Percentiles rank a stretch among this genome's conserved stretches.
These are phyloP conservation scores for Acanthosoma haemorrhoidale DNA, from an alignment of 2,888 invertebrate genomes.

Conservation along the genomic window DNA sequence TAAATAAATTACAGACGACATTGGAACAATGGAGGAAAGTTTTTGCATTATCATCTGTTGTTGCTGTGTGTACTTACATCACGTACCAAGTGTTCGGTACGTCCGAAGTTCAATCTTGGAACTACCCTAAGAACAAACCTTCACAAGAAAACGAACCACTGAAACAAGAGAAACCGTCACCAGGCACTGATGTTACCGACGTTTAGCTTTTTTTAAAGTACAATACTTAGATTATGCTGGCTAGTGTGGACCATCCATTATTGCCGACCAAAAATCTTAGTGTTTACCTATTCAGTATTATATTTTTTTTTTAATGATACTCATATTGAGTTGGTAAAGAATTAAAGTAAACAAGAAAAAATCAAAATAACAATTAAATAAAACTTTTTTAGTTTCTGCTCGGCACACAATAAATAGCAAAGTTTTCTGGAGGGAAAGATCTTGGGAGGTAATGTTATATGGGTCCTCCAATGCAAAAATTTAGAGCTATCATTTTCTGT, in stretches of 20 bases:
- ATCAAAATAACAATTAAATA: neutral
- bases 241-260: neutral
- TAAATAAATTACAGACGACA: conserved; percentile 45
- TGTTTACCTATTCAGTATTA: conserved; percentile 5
- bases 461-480: too few relatives aligned
- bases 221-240: neutral
- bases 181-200: conserved; percentile 20
- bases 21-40: conserved; percentile 58
- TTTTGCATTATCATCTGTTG: conserved; percentile 58
- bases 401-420: neutral
- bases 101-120: conserved; percentile 50
- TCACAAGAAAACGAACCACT: conserved; percentile 9
- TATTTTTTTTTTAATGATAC: conserved; percentile 8
- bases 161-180: conserved; percentile 15
- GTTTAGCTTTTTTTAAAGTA: neutral
- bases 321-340: neutral
- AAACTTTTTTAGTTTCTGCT: neutral
- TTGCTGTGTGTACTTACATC: conserved; percentile 57
- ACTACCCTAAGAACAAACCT: conserved; percentile 39
- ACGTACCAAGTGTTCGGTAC: conserved; percentile 64
- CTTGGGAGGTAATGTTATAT: too few relatives aligned
- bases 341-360: neutral
- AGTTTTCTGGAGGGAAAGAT: too few relatives aligned
- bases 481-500: too few relatives aligned
- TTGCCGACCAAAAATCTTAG: neutral